Percentiles rank a stretch among this genome's conserved stretches.
Conservation (phyloP, 53 echinoderm and acorn worm species). For the Holothuria leucospilota region DNA sequence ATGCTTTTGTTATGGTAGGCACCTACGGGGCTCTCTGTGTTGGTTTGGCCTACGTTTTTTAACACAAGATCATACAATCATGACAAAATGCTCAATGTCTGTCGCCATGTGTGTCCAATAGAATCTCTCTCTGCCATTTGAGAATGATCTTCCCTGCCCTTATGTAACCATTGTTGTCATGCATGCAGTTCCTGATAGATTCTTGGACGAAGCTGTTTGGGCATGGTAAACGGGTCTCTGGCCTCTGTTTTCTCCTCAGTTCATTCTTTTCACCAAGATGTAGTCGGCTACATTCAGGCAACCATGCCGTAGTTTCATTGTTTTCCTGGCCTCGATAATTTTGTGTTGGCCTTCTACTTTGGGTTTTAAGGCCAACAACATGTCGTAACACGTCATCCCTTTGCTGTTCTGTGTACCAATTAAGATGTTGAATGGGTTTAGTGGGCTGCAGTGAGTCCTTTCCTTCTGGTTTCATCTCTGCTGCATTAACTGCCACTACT, state of each 20-base stretch:
- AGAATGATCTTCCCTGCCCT: constrained; percentile 36
- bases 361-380: constrained; percentile 41
- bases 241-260: constrained; percentile 37
- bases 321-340: constrained; percentile 11
- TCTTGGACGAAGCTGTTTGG: neutral
- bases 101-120: constrained; percentile 61
- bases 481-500: constrained; percentile 18
- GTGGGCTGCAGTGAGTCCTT: neutral
- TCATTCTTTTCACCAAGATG: constrained; percentile 45
- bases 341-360: constrained; percentile 20
- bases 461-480: neutral
- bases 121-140: constrained; percentile 57
- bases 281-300: constrained; percentile 64
- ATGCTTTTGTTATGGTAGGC: constrained; percentile 8
- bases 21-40: constrained; percentile 6
- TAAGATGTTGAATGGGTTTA: neutral
- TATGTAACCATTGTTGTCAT: constrained; percentile 49
- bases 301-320: neutral
- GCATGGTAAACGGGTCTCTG: constrained; percentile 45
- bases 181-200: constrained; percentile 42
- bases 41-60: constrained; percentile 12
- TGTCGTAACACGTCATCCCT: constrained; percentile 35
- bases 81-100: constrained; percentile 25
- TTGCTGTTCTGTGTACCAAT: constrained; percentile 2
- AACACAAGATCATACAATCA: constrained; percentile 4